A percentile compares a stretch with the other conserved stretches of the same genome.
phyloP scores from a whole-genome alignment of 1,140 invertebrate species.

The Thalassaphorura encarpata region DNA sequence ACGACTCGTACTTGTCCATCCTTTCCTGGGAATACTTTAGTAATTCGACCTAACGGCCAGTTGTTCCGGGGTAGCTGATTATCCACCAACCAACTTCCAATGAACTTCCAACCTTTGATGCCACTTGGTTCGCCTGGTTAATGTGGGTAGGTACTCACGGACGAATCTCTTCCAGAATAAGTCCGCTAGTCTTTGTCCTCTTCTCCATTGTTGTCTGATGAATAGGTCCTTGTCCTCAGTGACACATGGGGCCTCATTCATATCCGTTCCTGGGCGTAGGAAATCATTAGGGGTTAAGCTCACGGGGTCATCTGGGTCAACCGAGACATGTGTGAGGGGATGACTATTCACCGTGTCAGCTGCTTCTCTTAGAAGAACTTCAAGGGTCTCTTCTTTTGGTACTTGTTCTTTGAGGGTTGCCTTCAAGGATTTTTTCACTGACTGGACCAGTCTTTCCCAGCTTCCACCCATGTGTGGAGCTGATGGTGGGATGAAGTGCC shows the following conservation, averaged over 20 bases:
- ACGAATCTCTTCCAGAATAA: conserved; percentile 4
- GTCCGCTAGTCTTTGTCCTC: neutral
- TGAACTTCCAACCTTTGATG: conserved; percentile 2
- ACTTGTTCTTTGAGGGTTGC: neutral
- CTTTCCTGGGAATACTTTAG: neutral
- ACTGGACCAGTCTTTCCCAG: conserved; percentile 36
- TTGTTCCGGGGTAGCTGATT: neutral
- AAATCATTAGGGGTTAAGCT: conserved; percentile 33
- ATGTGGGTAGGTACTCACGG: neutral
- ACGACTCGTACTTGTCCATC: conserved; percentile 16
- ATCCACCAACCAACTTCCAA: conserved; percentile 10
- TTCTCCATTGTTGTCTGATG: conserved; percentile 2
- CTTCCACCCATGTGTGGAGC: conserved; percentile 35
- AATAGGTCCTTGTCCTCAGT: neutral
- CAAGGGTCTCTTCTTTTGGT: conserved; percentile 31
- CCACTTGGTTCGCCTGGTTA: conserved; percentile 9
- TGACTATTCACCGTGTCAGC: conserved; percentile 34
- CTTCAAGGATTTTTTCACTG: conserved; percentile 33
- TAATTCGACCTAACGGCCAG: neutral
- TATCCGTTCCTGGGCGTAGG: too few relatives aligned
- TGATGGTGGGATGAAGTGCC: conserved; percentile 35
- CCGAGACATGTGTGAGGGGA: conserved; percentile 28
- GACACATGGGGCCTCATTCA: too few relatives aligned
- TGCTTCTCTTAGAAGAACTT: conserved; percentile 33
- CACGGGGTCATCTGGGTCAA: conserved; percentile 33